Conservation (phyloP, 1,140 invertebrate genomes). For the Drosophila virilis region DNA sequence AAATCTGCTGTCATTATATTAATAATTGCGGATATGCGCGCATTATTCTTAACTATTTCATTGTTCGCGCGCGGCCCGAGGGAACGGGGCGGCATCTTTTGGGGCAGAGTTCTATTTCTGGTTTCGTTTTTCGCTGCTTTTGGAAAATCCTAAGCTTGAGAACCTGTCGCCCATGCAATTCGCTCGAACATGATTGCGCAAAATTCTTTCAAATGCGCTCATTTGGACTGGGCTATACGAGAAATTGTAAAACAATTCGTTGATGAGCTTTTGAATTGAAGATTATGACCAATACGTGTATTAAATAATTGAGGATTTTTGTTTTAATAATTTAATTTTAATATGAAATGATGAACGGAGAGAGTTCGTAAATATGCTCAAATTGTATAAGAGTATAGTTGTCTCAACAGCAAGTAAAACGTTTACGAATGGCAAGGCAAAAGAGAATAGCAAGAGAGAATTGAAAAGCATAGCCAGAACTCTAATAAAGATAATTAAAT, state of each 20-base stretch:
- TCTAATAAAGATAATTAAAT: too few species aligned
- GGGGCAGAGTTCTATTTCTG: constrained; percentile 5
- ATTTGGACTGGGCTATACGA: neutral
- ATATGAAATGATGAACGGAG: too few species aligned
- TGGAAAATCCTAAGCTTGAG: constrained; percentile 23
- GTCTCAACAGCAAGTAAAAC: too few species aligned
- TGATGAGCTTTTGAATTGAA: too few species aligned
- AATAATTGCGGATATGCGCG: constrained; percentile 75
- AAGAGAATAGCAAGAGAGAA: too few species aligned
- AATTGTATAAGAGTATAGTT: too few species aligned
- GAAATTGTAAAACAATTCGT: neutral
- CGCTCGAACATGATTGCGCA: constrained; percentile 27
- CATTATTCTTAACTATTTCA: constrained; percentile 38
- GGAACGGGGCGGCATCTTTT: neutral
- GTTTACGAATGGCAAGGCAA: too few species aligned
- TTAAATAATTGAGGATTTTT: too few species aligned
- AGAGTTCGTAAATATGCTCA: too few species aligned
- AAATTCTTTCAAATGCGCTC: constrained; percentile 7
- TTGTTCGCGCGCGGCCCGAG: constrained; percentile 16
- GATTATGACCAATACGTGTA: too few species aligned
- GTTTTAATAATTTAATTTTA: too few species aligned
- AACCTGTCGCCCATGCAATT: constrained; percentile 1
- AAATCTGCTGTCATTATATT: constrained; percentile 61
- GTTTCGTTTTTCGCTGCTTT: neutral
- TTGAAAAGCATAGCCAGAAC: too few species aligned